phyloP scores from a whole-genome alignment of 2,113 vertebrate species.

The Cephalopterus ornatus region DNA sequence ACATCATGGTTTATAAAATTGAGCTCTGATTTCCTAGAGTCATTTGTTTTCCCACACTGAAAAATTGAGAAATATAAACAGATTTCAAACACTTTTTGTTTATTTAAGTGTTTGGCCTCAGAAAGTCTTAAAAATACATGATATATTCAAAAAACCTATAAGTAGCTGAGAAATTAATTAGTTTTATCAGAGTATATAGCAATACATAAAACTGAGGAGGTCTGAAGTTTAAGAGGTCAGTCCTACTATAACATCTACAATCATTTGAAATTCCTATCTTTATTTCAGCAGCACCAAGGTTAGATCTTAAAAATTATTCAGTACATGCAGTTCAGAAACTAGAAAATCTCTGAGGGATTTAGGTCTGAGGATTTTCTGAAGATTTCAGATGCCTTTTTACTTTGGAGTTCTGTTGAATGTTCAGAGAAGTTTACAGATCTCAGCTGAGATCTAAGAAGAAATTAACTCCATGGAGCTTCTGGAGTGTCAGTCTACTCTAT shows the following conservation, averaged over 20 bases:
- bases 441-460: not conserved
- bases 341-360: not conserved
- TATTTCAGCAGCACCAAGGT: not conserved
- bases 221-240: not conserved
- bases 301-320: not conserved
- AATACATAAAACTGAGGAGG: not conserved
- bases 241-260: not conserved
- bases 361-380: not conserved
- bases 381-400: not conserved
- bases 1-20: not conserved
- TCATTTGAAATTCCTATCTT: not conserved
- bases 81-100: not conserved
- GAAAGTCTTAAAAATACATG: not conserved
- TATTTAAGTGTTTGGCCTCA: not conserved
- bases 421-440: not conserved
- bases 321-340: not conserved
- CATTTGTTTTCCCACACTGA: fast-evolving
- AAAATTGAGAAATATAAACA: not conserved
- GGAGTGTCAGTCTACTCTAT: not conserved
- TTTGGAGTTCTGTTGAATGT: not conserved
- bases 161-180: not conserved
- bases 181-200: not conserved
- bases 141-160: not conserved
- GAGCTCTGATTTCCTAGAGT: not conserved
- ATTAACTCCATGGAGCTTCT: not conserved